These are phyloP conservation scores for Hydrocynus forskahlii DNA, from an alignment of 2,797 vertebrate species.

Conservation along the genomic window DNA sequence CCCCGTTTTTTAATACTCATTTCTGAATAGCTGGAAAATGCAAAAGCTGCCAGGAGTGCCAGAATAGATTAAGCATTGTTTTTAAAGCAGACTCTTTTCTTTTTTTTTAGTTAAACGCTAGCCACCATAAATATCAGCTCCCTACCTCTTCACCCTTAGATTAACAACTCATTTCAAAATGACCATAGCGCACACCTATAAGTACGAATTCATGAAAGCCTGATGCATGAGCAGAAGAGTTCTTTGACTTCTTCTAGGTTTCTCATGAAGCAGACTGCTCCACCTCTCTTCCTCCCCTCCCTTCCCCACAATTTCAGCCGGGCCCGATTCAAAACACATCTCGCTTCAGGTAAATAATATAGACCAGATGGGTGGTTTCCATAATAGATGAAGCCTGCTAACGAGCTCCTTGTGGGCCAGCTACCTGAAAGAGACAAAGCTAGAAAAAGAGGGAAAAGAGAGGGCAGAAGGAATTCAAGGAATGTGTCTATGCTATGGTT, in stretches of 20 bases:
- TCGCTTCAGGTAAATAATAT: slow-evolving; percentile 70
- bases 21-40: slow-evolving; percentile 35
- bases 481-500: slow-evolving; percentile 49
- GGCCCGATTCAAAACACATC: slow-evolving; percentile 48
- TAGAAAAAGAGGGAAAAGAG: slow-evolving; percentile 13
- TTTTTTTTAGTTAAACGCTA: not conserved
- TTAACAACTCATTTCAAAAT: not conserved
- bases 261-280: not conserved
- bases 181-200: not conserved
- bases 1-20: slow-evolving; percentile 39
- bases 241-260: not conserved
- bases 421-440: slow-evolving; percentile 66
- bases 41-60: not conserved
- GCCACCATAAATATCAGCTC: not conserved
- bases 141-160: not conserved
- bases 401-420: slow-evolving; percentile 64
- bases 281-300: not conserved
- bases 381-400: slow-evolving; percentile 75
- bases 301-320: not conserved
- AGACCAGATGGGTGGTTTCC: slow-evolving; percentile 72
- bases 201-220: no score
- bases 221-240: not conserved
- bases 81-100: slow-evolving; percentile 15
- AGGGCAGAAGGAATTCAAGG: slow-evolving; percentile 37
- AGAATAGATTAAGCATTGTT: slow-evolving; percentile 28